Evolutionary conservation across 2,113 vertebrate genomes (phyloP).

Genomic region (Nestor notabilis): DNA sequence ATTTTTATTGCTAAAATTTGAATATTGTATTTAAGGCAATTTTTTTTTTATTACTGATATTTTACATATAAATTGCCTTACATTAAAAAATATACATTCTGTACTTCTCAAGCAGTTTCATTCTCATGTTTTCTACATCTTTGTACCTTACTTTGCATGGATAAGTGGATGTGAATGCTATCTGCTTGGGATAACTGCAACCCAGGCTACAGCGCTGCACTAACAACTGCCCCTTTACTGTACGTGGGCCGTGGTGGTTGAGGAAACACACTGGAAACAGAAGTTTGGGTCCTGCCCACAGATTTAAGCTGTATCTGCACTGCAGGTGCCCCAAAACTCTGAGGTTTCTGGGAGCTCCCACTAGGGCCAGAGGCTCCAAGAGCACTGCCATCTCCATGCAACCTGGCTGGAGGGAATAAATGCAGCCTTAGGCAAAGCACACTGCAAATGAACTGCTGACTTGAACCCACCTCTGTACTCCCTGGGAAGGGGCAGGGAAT

Average conservation of each 20-base stretch:
- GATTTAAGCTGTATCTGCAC: neutral
- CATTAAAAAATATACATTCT: constrained; percentile 51
- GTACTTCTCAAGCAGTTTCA: constrained; percentile 42
- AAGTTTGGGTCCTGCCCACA: neutral
- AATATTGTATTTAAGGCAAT: constrained; percentile 75
- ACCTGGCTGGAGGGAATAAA: neutral
- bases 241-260: fast-evolving
- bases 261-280: neutral
- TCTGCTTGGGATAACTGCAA: neutral
- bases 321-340: neutral
- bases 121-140: constrained; percentile 63
- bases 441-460: neutral
- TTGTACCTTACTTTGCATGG: constrained; percentile 29
- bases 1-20: constrained; percentile 71
- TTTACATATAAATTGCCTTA: constrained; percentile 80
- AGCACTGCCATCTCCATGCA: too few species aligned
- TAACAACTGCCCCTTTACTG: fast-evolving
- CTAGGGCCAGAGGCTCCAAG: neutral
- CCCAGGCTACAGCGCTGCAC: neutral
- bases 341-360: neutral
- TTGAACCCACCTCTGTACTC: neutral
- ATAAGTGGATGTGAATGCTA: constrained; percentile 38
- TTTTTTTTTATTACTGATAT: constrained; percentile 61
- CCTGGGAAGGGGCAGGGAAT: neutral
- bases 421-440: neutral